Percentiles rank a stretch among this genome's conserved stretches.
phyloP scores from a whole-genome alignment of 2,888 invertebrate genomes.

The Monochamus alternatus region DNA sequence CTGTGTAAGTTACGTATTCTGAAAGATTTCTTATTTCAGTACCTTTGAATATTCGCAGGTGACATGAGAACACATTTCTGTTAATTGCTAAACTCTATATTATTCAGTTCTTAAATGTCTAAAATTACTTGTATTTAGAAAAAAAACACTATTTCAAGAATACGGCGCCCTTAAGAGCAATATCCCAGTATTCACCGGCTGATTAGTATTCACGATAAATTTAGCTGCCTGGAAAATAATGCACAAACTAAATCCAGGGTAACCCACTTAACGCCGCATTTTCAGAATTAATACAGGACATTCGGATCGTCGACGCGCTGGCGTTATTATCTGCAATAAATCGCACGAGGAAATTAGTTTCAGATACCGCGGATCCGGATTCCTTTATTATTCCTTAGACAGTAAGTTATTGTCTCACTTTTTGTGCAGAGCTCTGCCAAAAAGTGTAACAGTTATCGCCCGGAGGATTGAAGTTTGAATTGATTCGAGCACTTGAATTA shows the following conservation, averaged over 20 bases:
- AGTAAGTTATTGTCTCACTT: too few relatives aligned
- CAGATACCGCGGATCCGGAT: not conserved
- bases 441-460: too few relatives aligned
- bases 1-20: too few relatives aligned
- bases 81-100: too few relatives aligned
- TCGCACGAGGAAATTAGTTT: not conserved
- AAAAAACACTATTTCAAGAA: slow-evolving; percentile 5
- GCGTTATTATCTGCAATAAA: slow-evolving; percentile 7
- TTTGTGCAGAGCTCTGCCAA: too few relatives aligned
- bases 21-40: too few relatives aligned
- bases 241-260: slow-evolving; percentile 11
- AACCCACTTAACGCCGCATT: slow-evolving; percentile 25
- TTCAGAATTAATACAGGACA: slow-evolving; percentile 10
- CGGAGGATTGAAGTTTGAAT: too few relatives aligned
- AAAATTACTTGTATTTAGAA: too few relatives aligned
- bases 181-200: slow-evolving; percentile 30
- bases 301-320: not conserved
- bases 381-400: not conserved
- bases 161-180: slow-evolving; percentile 12
- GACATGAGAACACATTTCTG: too few relatives aligned
- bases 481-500: too few relatives aligned
- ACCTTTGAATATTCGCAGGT: too few relatives aligned
- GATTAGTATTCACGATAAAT: slow-evolving; percentile 43
- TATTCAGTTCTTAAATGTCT: too few relatives aligned
- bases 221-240: slow-evolving; percentile 25